Conservation (phyloP, 2,888 invertebrate genomes). For the Brachyptera putata region DNA sequence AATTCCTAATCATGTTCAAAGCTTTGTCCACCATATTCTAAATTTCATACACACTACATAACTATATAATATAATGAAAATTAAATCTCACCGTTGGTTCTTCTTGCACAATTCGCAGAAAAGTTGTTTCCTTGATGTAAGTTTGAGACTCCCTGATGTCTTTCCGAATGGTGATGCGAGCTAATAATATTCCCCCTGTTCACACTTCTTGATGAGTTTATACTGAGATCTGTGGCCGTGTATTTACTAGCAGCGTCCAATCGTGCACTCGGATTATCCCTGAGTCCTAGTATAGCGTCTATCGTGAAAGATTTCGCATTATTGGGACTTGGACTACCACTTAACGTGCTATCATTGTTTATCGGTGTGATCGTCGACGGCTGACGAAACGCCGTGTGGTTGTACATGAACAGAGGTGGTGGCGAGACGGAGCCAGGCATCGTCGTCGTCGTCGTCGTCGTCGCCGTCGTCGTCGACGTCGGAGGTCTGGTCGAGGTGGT, state of each 20-base stretch:
- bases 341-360: slow-evolving; percentile 24
- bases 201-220: slow-evolving; percentile 7
- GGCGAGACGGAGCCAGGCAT: slow-evolving; percentile 3
- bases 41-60: too few species aligned
- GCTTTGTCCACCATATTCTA: too few species aligned
- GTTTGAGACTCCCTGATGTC: background rate
- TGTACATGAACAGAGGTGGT: slow-evolving; percentile 24
- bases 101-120: background rate
- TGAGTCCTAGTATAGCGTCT: slow-evolving; percentile 78
- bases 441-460: background rate
- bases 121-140: background rate
- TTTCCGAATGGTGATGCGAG: background rate
- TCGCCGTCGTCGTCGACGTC: background rate
- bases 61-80: background rate
- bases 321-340: slow-evolving; percentile 34
- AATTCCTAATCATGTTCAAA: too few species aligned
- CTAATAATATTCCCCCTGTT: background rate
- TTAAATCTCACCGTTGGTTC: background rate
- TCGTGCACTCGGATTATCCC: slow-evolving; percentile 42
- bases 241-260: background rate
- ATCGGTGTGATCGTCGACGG: slow-evolving; percentile 3
- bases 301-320: slow-evolving; percentile 76
- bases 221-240: slow-evolving; percentile 38
- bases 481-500: background rate
- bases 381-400: slow-evolving; percentile 15